Conservation (phyloP, 2,797 vertebrate species). For the Argyrosomus regius region DNA sequence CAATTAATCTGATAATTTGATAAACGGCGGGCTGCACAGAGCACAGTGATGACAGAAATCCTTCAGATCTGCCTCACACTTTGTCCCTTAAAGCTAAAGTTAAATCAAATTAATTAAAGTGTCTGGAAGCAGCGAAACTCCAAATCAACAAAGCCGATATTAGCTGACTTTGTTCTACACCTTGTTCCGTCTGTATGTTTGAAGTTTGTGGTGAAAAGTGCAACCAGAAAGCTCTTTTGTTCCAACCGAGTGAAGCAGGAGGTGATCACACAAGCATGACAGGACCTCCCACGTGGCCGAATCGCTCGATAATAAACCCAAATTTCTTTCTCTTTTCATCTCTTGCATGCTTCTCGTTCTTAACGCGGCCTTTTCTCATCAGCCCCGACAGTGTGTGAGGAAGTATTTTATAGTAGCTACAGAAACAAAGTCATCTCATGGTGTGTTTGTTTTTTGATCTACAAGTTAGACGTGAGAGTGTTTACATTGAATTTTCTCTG, state of each 20-base stretch:
- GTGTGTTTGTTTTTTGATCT: too few relatives aligned
- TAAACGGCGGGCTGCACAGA: neutral
- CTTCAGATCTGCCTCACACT: neutral
- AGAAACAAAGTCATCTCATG: neutral
- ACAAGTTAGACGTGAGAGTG: neutral
- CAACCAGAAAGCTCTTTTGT: conserved; percentile 53
- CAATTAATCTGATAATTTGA: neutral
- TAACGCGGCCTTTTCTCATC: conserved; percentile 1
- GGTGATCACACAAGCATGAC: conserved; percentile 49
- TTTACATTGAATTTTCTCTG: neutral
- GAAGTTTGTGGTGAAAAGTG: conserved; percentile 17
- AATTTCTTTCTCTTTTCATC: conserved; percentile 24
- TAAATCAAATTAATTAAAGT: conserved; percentile 40
- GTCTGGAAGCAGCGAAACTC: conserved; percentile 19
- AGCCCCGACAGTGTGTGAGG: neutral
- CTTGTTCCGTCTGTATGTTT: conserved; percentile 29
- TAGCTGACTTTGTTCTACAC: neutral
- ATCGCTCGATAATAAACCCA: neutral
- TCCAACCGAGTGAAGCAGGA: conserved; percentile 53
- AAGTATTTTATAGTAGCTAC: neutral
- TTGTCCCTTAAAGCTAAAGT: neutral
- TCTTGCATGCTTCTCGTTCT: conserved; percentile 52
- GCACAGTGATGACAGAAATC: neutral
- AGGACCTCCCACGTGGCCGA: conserved; percentile 52
- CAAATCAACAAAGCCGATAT: conserved; percentile 22